A percentile compares a stretch with the other conserved stretches of the same genome.
Conservation (phyloP, 2,113 vertebrate species). For the Siphamia tubifer region DNA sequence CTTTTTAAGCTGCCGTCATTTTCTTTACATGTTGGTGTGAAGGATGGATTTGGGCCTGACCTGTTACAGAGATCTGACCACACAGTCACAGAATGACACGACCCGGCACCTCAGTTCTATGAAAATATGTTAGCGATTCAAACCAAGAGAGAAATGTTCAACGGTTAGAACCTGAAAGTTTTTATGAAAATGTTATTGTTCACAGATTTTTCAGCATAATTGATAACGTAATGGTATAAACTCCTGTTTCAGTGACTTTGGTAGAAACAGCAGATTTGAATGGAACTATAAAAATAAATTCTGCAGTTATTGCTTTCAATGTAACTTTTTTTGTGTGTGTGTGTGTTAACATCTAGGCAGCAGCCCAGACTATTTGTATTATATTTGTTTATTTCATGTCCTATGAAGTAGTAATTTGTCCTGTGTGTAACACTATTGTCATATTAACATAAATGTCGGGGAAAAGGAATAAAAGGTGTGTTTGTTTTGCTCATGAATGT, state of each 20-base stretch:
- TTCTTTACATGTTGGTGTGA: slow-evolving; percentile 26
- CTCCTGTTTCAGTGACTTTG: slow-evolving; percentile 35
- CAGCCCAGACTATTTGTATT: slow-evolving; percentile 30
- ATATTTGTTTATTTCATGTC: slow-evolving; percentile 45
- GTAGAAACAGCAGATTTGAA: slow-evolving; percentile 8
- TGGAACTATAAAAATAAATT: neutral
- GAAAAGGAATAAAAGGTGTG: neutral
- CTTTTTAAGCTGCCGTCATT: slow-evolving; percentile 16
- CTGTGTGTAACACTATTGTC: slow-evolving; percentile 35
- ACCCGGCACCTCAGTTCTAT: neutral
- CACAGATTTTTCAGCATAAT: too few relatives aligned
- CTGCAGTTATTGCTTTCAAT: slow-evolving; percentile 16
- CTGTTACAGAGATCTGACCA: neutral
- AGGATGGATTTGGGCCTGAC: neutral
- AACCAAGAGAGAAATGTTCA: neutral
- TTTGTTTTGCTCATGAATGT: slow-evolving; percentile 11
- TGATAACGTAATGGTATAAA: neutral
- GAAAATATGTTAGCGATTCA: neutral
- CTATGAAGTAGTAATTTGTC: slow-evolving; percentile 10
- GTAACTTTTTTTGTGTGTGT: neutral
- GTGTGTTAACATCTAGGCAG: neutral
- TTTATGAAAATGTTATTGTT: too few relatives aligned
- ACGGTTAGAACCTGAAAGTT: too few relatives aligned
- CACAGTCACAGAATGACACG: neutral
- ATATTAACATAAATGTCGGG: slow-evolving; percentile 16